Evolutionary conservation across 2,888 invertebrate species (phyloP).

Genomic region (Drosophila macrospina): DNA sequence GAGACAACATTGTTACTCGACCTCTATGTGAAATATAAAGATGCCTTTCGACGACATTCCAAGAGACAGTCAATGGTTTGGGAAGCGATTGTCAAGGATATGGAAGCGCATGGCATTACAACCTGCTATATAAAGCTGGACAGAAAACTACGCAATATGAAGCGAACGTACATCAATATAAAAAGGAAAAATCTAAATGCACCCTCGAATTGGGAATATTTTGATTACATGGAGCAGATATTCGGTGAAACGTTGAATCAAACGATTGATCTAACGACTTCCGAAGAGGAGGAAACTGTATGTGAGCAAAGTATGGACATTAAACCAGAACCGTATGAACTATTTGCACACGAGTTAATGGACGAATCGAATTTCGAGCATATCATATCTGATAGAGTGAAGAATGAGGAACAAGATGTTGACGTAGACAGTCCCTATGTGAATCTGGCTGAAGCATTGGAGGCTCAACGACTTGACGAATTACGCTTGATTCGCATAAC

Average conservation of each 20-base stretch:
- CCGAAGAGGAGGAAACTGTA: not conserved
- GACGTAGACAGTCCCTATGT: slow-evolving; percentile 14
- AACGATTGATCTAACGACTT: not conserved
- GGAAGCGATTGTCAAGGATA: slow-evolving; percentile 18
- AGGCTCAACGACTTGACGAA: slow-evolving; percentile 27
- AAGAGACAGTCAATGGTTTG: slow-evolving; percentile 17
- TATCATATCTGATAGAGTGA: slow-evolving; percentile 9
- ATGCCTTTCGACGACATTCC: not conserved
- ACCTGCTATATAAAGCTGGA: slow-evolving; percentile 32
- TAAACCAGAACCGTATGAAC: not conserved
- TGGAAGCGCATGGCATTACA: slow-evolving; percentile 11
- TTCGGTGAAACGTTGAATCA: not conserved
- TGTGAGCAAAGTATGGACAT: slow-evolving; percentile 7
- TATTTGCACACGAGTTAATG: slow-evolving; percentile 11
- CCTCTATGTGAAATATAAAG: slow-evolving; percentile 37
- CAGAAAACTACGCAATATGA: slow-evolving; percentile 41
- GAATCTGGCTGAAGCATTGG: slow-evolving; percentile 7
- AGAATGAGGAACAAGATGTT: not conserved
- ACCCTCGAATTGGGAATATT: slow-evolving; percentile 24
- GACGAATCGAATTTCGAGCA: slow-evolving; percentile 33
- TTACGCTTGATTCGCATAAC: slow-evolving; percentile 20
- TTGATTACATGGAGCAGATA: slow-evolving; percentile 28
- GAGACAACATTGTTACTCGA: slow-evolving; percentile 15
- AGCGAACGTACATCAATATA: slow-evolving; percentile 32
- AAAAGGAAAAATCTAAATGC: not conserved